These are phyloP conservation scores for Myotis brandtii DNA, from an alignment of 2,113 vertebrate species.

Conservation along the genomic window DNA sequence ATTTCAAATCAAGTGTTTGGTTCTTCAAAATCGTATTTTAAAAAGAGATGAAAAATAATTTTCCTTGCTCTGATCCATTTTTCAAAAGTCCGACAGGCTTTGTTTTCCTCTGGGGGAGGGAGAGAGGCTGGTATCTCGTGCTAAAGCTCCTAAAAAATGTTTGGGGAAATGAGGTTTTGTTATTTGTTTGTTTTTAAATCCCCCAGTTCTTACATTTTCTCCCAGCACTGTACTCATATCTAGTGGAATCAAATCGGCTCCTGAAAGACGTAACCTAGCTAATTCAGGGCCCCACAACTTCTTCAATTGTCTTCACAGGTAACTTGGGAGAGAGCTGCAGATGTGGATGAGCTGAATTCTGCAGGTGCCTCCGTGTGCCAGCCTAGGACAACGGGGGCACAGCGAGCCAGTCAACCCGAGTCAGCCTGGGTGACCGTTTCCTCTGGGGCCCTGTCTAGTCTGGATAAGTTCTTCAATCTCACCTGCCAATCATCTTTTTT, in stretches of 20 bases:
- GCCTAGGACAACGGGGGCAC: background rate
- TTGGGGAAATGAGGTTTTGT: background rate
- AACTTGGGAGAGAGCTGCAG: background rate
- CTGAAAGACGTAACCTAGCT: background rate
- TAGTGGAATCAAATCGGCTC: background rate
- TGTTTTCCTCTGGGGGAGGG: background rate
- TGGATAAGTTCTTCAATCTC: background rate
- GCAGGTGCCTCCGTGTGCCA: background rate
- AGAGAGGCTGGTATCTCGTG: background rate
- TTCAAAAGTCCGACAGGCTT: background rate
- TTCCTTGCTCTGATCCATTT: background rate
- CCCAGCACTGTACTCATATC: background rate
- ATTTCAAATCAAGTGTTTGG: slow-evolving; percentile 13
- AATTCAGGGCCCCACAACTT: background rate
- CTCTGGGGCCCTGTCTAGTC: background rate
- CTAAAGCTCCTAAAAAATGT: background rate
- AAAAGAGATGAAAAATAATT: background rate
- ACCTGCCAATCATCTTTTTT: background rate
- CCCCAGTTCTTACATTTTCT: background rate
- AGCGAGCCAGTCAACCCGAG: background rate
- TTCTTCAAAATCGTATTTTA: background rate
- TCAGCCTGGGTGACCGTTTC: too few relatives aligned
- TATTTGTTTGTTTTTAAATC: background rate
- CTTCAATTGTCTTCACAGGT: background rate
- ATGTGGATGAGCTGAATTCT: too few relatives aligned